Evolutionary conservation across 2,113 vertebrate species (phyloP).

Genomic region (Thalassoma bifasciatum): DNA sequence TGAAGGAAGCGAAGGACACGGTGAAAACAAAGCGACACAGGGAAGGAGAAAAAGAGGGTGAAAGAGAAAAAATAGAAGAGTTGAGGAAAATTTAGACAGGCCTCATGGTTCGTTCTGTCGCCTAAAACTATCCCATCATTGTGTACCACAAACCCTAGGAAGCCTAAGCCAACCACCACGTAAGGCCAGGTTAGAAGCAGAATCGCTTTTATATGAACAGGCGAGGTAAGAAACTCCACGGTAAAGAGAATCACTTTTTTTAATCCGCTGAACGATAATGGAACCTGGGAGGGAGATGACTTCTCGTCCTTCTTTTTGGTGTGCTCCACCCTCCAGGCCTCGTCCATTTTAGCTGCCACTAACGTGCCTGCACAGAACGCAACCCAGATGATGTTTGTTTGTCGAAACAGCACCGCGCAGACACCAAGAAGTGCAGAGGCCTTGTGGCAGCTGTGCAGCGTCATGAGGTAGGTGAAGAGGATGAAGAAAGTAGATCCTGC

Average conservation of each 20-base stretch:
- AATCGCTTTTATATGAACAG: constrained; percentile 79
- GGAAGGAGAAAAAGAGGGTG: constrained; percentile 88
- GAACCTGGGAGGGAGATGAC: constrained; percentile 71
- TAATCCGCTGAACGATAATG: constrained; percentile 79
- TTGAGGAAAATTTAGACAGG: constrained; percentile 93
- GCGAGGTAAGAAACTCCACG: constrained; percentile 75
- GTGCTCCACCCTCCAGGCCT: constrained; percentile 88
- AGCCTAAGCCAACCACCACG: constrained; percentile 73
- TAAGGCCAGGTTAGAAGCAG: constrained; percentile 89
- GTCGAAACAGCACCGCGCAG: constrained; percentile 94
- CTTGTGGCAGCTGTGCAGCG: constrained; percentile 93
- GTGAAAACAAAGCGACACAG: constrained; percentile 83
- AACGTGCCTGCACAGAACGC: constrained; percentile 91
- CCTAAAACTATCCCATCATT: constrained; percentile 95
- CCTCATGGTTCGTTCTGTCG: constrained; percentile 91
- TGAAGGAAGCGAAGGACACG: constrained; percentile 86
- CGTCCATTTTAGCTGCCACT: constrained; percentile 87
- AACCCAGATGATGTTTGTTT: constrained; percentile 96
- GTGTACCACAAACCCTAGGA: constrained; percentile 85
- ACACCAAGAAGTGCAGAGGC: constrained; percentile 90
- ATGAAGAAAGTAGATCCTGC: constrained; percentile 94
- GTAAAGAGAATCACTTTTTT: constrained; percentile 83
- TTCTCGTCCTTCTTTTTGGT: constrained; percentile 91
- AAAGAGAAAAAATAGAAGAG: constrained; percentile 95
- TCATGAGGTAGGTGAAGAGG: constrained; percentile 97